Evolutionary conservation across 2,888 invertebrate genomes (phyloP).

Genomic region (Trichacis sp.): DNA sequence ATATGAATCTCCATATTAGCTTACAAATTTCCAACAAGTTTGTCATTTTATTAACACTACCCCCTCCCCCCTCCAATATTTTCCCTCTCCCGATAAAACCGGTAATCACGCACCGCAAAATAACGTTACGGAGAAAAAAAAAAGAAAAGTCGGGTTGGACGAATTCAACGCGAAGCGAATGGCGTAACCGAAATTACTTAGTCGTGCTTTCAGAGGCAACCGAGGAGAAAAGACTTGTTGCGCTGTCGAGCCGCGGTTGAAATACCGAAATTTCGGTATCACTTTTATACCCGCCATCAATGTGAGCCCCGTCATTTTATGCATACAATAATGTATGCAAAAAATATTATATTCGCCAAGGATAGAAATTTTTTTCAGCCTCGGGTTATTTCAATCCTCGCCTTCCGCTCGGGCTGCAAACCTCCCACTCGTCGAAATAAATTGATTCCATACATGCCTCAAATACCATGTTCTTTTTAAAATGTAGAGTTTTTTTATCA

Average conservation of each 20-base stretch:
- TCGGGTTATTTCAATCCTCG: too few species aligned
- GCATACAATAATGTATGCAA: too few species aligned
- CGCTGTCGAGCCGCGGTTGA: conserved; percentile 65
- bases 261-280: conserved; percentile 65
- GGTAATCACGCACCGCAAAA: conserved; percentile 31
- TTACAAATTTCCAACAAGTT: background rate
- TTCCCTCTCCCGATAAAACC: conserved; percentile 29
- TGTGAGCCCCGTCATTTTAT: too few species aligned
- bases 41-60: conserved; percentile 23
- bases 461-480: too few species aligned
- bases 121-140: conserved; percentile 47
- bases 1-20: background rate
- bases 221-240: conserved; percentile 68
- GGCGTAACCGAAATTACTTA: conserved; percentile 65
- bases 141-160: conserved; percentile 25
- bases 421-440: too few species aligned
- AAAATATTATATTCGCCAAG: too few species aligned
- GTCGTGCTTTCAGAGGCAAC: conserved; percentile 64
- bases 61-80: conserved; percentile 21
- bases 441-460: too few species aligned
- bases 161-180: conserved; percentile 47
- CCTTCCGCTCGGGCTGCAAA: too few species aligned
- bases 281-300: too few species aligned
- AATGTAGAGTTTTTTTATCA: too few species aligned
- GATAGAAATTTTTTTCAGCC: too few species aligned